These are phyloP conservation scores for Bradypodion ventrale DNA, from an alignment of 2,797 vertebrate genomes.

Conservation along the genomic window DNA sequence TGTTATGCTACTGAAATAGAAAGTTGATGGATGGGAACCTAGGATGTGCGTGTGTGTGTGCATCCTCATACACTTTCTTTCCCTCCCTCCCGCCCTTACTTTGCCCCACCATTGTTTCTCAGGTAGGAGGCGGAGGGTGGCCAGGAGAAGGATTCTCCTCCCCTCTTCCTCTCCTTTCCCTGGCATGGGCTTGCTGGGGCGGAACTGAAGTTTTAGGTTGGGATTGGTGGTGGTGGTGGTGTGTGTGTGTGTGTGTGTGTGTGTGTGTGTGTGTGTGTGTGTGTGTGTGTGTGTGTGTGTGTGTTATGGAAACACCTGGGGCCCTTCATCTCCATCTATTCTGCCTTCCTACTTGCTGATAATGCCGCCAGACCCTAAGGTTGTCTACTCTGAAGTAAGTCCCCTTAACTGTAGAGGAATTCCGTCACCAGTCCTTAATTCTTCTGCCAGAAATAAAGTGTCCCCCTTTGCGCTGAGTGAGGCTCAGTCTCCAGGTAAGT, in stretches of 20 bases:
- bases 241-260: too few species aligned
- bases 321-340: neutral
- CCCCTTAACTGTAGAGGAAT: neutral
- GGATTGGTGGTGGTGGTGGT: too few species aligned
- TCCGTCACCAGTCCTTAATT: neutral
- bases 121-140: neutral
- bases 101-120: neutral
- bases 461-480: neutral
- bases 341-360: accelerated
- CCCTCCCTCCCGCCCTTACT: accelerated
- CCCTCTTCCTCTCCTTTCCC: neutral
- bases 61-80: neutral
- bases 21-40: too few species aligned
- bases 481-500: neutral
- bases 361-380: too few species aligned
- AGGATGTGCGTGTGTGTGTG: too few species aligned
- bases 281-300: too few species aligned
- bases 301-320: neutral
- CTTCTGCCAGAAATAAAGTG: too few species aligned
- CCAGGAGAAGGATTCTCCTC: too few species aligned
- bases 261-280: too few species aligned
- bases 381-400: neutral
- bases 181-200: neutral
- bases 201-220: too few species aligned
- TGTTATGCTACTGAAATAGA: too few species aligned